Conservation (phyloP, 2,797 vertebrate species). For the Amblyraja radiata region DNA sequence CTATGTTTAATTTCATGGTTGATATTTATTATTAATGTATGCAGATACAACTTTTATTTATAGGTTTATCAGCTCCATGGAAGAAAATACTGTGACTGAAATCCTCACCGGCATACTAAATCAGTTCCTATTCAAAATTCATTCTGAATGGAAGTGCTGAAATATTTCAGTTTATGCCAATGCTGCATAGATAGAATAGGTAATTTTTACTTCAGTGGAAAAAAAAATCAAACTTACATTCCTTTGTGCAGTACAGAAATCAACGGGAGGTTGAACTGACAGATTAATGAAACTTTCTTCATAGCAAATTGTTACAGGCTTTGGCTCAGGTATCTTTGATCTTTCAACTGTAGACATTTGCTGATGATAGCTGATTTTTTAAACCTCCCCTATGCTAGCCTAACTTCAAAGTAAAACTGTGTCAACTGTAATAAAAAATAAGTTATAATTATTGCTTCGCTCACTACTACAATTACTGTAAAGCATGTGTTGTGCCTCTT, state of each 20-base stretch:
- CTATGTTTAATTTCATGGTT: not conserved
- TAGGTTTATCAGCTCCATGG: not conserved
- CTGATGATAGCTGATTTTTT: not conserved
- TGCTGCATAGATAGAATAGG: not conserved
- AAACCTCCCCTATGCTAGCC: not conserved
- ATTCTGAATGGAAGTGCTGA: not conserved
- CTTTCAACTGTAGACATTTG: not conserved
- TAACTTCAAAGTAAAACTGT: not conserved
- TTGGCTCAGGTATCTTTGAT: not conserved
- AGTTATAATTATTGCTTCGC: not conserved
- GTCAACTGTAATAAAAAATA: not conserved
- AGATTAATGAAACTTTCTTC: not conserved
- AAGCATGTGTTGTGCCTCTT: not conserved
- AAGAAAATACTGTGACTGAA: not conserved
- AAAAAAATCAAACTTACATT: not conserved
- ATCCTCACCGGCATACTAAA: too few species aligned
- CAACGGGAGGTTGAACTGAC: not conserved
- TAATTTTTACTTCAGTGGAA: not conserved
- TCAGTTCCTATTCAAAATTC: not conserved
- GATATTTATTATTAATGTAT: not conserved
- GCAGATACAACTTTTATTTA: not conserved
- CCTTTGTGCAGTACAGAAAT: not conserved
- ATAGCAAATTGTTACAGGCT: not conserved
- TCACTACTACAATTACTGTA: not conserved
- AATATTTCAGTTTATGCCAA: slow-evolving; percentile 13